phyloP scores from a whole-genome alignment of 2,888 invertebrate species.

The Agonopterix arenella region DNA sequence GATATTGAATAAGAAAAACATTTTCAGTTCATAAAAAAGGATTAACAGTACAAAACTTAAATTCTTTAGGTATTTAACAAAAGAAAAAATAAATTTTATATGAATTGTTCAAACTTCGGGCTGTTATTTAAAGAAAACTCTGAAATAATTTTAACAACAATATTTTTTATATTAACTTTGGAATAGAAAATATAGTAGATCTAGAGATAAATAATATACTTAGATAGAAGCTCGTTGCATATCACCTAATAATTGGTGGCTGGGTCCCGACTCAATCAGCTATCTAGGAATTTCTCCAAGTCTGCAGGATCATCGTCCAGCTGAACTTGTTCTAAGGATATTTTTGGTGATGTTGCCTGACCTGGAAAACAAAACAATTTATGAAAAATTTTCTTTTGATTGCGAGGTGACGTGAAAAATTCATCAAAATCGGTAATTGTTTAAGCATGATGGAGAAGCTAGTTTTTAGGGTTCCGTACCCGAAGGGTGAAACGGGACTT shows the following conservation, averaged over 20 bases:
- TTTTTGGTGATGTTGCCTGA: slow-evolving; percentile 31
- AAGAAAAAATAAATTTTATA: slow-evolving; percentile 48
- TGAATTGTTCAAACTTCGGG: slow-evolving; percentile 33
- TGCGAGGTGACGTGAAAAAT: no score
- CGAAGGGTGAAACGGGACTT: no score
- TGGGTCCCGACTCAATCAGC: slow-evolving; percentile 30
- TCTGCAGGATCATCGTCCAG: slow-evolving; percentile 51
- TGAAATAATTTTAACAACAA: slow-evolving; percentile 22
- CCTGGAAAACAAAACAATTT: slow-evolving; percentile 28
- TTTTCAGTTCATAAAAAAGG: slow-evolving; percentile 46
- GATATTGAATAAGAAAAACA: slow-evolving; percentile 45
- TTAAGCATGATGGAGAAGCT: no score
- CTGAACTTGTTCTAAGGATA: slow-evolving; percentile 61
- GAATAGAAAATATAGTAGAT: slow-evolving; percentile 35
- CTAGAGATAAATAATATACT: slow-evolving; percentile 15
- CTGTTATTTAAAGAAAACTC: slow-evolving; percentile 29
- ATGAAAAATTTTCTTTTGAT: no score
- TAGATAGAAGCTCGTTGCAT: slow-evolving; percentile 35
- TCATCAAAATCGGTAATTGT: no score
- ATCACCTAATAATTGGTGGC: slow-evolving; percentile 9
- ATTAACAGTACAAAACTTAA: slow-evolving; percentile 30
- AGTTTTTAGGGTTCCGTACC: no score
- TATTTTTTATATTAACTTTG: slow-evolving; percentile 40
- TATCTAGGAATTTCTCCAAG: slow-evolving; percentile 60
- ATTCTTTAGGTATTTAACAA: slow-evolving; percentile 44